Evolutionary conservation across 2,888 invertebrate species (phyloP).

Genomic region (Cataglyphis albicans): DNA sequence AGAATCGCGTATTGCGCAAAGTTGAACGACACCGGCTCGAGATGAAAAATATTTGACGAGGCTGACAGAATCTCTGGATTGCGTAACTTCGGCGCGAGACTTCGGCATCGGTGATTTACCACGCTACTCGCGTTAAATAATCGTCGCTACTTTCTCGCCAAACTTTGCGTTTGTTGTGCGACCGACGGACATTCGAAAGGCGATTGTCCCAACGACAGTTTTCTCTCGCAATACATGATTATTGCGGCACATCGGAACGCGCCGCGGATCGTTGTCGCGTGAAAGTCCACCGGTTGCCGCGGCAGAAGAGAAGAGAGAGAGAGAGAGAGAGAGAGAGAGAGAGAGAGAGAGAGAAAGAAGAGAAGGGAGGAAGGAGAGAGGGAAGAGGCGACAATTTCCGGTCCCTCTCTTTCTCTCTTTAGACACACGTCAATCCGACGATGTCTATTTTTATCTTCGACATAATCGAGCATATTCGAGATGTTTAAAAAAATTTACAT

Average conservation of each 20-base stretch:
- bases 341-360: slow-evolving; percentile 54
- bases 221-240: slow-evolving; percentile 76
- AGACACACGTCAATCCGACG: slow-evolving; percentile 56
- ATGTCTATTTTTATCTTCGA: slow-evolving; percentile 60
- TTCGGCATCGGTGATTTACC: slow-evolving; percentile 41
- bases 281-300: slow-evolving; percentile 70
- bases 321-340: slow-evolving; percentile 58
- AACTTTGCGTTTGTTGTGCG: slow-evolving; percentile 56
- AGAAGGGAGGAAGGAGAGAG: slow-evolving; percentile 59
- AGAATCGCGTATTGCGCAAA: slow-evolving; percentile 25
- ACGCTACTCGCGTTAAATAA: slow-evolving; percentile 55
- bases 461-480: background rate
- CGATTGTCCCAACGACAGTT: slow-evolving; percentile 65
- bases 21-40: background rate
- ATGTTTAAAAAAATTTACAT: slow-evolving; percentile 30
- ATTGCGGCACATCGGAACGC: slow-evolving; percentile 75
- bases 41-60: slow-evolving; percentile 22
- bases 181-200: slow-evolving; percentile 49
- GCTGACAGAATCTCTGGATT: slow-evolving; percentile 33
- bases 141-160: slow-evolving; percentile 61
- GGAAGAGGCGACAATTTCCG: slow-evolving; percentile 74
- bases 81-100: slow-evolving; percentile 18
- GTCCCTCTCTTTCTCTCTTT: slow-evolving; percentile 69
- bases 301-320: slow-evolving; percentile 50
- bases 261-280: slow-evolving; percentile 68